These are phyloP conservation scores for Apteryx mantelli DNA, from an alignment of 2,113 vertebrate genomes.

Conservation along the genomic window DNA sequence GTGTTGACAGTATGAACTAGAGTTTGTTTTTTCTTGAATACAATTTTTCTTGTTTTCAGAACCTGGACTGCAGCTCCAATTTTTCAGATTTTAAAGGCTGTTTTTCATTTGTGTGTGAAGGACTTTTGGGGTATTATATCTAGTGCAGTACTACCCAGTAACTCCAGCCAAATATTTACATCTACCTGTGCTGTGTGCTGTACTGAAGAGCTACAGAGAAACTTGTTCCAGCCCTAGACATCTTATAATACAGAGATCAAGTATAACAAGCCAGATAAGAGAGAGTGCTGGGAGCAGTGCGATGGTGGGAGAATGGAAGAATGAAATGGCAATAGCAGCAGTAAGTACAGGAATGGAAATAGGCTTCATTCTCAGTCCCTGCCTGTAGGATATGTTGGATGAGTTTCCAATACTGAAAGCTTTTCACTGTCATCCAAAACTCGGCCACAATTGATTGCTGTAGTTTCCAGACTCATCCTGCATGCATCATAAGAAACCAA, in stretches of 20 bases:
- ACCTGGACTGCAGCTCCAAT: not conserved
- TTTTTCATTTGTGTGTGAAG: not conserved
- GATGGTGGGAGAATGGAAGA: not conserved
- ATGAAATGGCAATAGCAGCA: not conserved
- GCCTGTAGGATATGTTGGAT: not conserved
- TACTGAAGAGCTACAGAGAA: not conserved
- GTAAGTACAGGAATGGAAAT: not conserved
- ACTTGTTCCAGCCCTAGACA: not conserved
- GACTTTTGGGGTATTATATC: not conserved
- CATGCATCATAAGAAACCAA: slow-evolving; percentile 28
- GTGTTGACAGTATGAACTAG: not conserved
- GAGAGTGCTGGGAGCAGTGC: too few relatives aligned
- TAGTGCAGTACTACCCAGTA: not conserved
- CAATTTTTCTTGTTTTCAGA: not conserved
- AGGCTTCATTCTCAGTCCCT: not conserved
- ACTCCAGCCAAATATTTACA: not conserved
- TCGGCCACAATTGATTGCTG: slow-evolving; percentile 22
- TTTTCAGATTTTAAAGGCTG: not conserved
- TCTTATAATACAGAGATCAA: not conserved
- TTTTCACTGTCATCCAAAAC: not conserved
- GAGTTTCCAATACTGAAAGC: not conserved
- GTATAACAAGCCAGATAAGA: not conserved
- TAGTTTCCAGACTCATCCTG: slow-evolving; percentile 15
- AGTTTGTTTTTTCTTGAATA: not conserved
- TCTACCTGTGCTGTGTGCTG: accelerated